These are phyloP conservation scores for Whitmania pigra DNA, from an alignment of 1,140 invertebrate genomes.

Conservation along the genomic window DNA sequence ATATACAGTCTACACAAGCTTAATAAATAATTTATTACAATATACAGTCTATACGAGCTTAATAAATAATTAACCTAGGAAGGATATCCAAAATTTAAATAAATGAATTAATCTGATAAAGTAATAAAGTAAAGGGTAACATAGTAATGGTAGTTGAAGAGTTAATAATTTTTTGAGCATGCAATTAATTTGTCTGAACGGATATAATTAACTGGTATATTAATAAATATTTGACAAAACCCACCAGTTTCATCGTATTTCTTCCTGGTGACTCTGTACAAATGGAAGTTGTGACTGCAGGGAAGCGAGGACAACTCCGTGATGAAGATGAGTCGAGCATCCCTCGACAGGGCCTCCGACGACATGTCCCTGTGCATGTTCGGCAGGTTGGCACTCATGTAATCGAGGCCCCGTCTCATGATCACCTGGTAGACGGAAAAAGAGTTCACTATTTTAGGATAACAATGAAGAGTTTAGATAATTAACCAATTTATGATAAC, in stretches of 20 bases:
- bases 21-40: too few species aligned
- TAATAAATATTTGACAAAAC: background rate
- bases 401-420: constrained; percentile 49
- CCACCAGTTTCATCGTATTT: constrained; percentile 49
- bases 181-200: background rate
- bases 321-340: constrained; percentile 43
- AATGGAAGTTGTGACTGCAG: constrained; percentile 78
- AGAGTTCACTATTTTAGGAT: background rate
- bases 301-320: constrained; percentile 70
- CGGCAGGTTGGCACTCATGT: constrained; percentile 50
- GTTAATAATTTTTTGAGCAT: background rate
- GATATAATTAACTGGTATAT: background rate
- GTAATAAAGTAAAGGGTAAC: too few species aligned
- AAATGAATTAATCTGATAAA: constrained; percentile 1
- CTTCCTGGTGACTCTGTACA: constrained; percentile 64
- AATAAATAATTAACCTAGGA: too few species aligned
- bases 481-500: too few species aligned
- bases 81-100: background rate
- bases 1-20: too few species aligned
- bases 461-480: too few species aligned
- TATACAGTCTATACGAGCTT: too few species aligned
- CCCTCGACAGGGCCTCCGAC: constrained; percentile 61
- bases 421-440: constrained; percentile 39
- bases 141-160: background rate
- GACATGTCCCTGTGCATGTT: constrained; percentile 57